Evolutionary conservation across 1,140 invertebrate genomes (phyloP).

Genomic region (Brachionus koreanus): DNA sequence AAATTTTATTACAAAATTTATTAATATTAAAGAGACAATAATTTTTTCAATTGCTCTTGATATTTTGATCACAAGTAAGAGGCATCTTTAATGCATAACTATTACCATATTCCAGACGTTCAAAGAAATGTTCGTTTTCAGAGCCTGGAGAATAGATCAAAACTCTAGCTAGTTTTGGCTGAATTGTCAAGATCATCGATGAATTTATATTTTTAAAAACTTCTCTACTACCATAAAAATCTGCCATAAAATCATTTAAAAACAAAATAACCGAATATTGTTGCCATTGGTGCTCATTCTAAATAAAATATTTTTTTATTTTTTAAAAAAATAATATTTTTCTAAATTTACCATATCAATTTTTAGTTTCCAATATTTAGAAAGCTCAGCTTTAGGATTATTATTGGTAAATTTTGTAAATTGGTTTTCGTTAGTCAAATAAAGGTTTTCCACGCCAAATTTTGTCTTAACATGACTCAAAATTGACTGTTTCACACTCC

Average conservation of each 20-base stretch:
- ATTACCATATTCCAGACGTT: neutral
- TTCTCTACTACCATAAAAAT: neutral
- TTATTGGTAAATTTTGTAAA: slow-evolving; percentile 14
- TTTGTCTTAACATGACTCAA: slow-evolving; percentile 1
- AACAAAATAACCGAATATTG: slow-evolving; percentile 13
- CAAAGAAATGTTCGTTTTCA: slow-evolving; percentile 10
- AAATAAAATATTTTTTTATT: neutral
- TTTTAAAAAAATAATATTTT: neutral
- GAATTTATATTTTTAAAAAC: neutral
- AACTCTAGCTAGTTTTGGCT: slow-evolving; percentile 13
- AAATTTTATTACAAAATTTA: too few species aligned
- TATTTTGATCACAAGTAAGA: neutral
- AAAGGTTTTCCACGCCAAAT: neutral
- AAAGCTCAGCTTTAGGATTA: neutral
- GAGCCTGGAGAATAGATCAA: slow-evolving; percentile 15
- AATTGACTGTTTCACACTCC: neutral
- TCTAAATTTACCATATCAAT: neutral
- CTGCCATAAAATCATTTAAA: slow-evolving; percentile 26
- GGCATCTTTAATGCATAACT: slow-evolving; percentile 9
- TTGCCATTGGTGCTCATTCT: neutral
- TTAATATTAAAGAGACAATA: neutral
- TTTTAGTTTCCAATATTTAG: neutral
- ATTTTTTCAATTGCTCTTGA: too few species aligned
- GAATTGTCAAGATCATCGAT: neutral
- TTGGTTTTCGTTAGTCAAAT: neutral